These are phyloP conservation scores for Brotogeris chrysoptera DNA, from an alignment of 2,797 vertebrate species.

Conservation along the genomic window DNA sequence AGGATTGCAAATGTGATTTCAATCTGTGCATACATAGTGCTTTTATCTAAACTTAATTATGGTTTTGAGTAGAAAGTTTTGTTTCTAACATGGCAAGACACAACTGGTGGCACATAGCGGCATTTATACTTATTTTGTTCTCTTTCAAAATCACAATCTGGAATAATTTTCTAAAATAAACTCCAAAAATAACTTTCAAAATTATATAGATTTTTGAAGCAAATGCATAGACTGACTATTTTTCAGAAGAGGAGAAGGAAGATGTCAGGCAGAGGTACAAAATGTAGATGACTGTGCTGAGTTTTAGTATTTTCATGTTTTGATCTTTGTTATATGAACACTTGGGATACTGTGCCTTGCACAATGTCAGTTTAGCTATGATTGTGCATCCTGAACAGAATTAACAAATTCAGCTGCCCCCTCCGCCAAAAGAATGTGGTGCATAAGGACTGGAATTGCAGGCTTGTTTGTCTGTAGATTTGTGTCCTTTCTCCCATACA, in stretches of 20 bases:
- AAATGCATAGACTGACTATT: background rate
- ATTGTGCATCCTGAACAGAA: background rate
- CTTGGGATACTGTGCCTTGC: background rate
- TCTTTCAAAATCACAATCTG: background rate
- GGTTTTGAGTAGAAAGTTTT: background rate
- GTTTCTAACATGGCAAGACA: background rate
- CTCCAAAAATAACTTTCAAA: background rate
- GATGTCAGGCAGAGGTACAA: background rate
- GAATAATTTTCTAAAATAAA: background rate
- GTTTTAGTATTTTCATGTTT: background rate
- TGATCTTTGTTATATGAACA: background rate
- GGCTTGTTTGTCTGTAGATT: background rate
- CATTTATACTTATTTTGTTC: background rate
- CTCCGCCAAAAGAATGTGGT: background rate
- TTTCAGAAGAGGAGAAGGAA: background rate
- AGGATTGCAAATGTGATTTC: background rate
- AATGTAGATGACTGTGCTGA: background rate
- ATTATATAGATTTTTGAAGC: background rate
- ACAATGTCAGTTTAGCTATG: background rate
- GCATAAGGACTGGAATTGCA: background rate
- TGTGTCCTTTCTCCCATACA: background rate
- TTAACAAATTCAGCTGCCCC: fast-evolving
- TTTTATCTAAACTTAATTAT: background rate
- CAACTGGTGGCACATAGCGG: background rate
- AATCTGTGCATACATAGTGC: too few relatives aligned